Base-by-base conservation (phyloP, 2,888 invertebrate species). In the Meliscaeva auricollis region DNA sequence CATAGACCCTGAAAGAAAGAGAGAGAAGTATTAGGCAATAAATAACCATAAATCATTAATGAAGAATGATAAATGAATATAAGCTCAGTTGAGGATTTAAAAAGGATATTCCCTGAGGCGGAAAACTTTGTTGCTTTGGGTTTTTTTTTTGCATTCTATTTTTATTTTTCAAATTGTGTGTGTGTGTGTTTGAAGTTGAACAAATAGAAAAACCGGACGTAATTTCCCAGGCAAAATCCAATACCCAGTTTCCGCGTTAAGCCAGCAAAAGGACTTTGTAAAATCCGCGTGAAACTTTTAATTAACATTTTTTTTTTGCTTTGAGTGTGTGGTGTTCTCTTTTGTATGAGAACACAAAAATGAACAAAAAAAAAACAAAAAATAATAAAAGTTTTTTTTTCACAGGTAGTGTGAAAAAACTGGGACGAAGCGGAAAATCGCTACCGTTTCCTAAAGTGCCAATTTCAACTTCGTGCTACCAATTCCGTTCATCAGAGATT, bases 251-350 rank as follows among this genome's bases (percentile, higher is more conserved):
- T 66, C 50, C 50, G 48, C 66, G 48, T 22, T 50, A 20, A n/a
- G 35, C 9, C 26, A 64, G 5, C 7, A 50, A 66, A 50, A 50
- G 44, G 50, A n/a, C 35, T 50, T 44, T 52, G 64, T 30, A 20
- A 66, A 75, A 79, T 74, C 56, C 70, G 30, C 70, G 54, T 75
- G 46, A 80, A 85, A 85, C 80, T 85, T 85, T 85, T 85, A 80
- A 85, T 85, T 85, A 85, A 85, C 76, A 76, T 85, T 79, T 66
- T 46, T n/a, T 1, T 46, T 64, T 46, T 64, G 64, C 35, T n/a
- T 26, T 9, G 15, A 22, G 5, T 50, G 13, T 32, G 11, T 62
- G 13, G 13, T 1, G 7, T 7, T n/a, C 15, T 52, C 26, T 26
- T 50, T 26, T 26, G 26, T 26, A 26, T 26, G 26, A 26, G 4